These are phyloP conservation scores for Sciurus carolinensis DNA, from an alignment of 2,797 vertebrate species.

Conservation along the genomic window DNA sequence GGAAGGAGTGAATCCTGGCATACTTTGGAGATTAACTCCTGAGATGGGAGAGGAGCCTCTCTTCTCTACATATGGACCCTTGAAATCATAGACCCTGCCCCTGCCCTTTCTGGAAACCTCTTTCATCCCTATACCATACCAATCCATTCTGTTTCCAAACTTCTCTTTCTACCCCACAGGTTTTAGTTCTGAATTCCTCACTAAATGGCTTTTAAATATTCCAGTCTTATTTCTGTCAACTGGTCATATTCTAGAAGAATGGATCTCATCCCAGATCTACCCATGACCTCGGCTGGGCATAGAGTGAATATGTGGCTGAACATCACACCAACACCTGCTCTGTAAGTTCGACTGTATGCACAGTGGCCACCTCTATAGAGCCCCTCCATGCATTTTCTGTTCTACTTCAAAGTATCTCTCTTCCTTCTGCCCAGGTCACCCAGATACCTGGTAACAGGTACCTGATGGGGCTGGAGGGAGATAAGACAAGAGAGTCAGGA, in stretches of 20 bases:
- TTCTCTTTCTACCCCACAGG: accelerated
- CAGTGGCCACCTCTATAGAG: accelerated
- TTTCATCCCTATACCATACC: neutral
- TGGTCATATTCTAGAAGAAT: neutral
- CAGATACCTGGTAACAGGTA: too few species aligned
- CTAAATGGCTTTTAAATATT: neutral
- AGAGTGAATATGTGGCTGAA: neutral
- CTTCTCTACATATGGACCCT: neutral
- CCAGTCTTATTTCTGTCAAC: neutral
- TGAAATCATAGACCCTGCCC: neutral
- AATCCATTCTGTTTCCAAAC: neutral
- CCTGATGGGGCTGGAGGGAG: neutral
- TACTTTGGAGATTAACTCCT: neutral
- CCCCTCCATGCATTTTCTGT: neutral
- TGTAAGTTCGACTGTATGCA: too few species aligned
- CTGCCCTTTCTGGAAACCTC: neutral
- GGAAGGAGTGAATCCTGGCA: neutral
- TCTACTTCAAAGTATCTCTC: neutral
- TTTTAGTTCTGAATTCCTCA: accelerated
- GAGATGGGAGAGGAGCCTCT: neutral
- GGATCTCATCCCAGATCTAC: neutral
- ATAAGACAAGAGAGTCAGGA: neutral
- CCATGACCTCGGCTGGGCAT: neutral
- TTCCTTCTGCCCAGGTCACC: neutral
- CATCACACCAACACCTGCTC: neutral